Base-by-base conservation (phyloP, 2,888 invertebrate genomes). In the Stenichneumon culpator region DNA sequence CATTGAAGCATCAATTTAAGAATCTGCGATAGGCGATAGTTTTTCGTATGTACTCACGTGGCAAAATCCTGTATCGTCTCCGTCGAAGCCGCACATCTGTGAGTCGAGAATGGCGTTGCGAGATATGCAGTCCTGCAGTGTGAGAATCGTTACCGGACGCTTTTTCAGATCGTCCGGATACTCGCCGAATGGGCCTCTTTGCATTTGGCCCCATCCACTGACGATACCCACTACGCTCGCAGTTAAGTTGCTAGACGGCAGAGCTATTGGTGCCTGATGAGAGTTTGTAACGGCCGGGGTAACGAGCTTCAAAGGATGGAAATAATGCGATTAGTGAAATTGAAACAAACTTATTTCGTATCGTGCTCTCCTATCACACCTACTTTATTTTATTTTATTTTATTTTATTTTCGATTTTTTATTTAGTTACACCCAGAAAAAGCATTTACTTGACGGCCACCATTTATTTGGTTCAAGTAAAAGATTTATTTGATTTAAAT, bases 181-280 rank as follows among this genome's bases (percentile, higher is more conserved):
- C 9, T 22, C 14, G 28, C 65, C 81, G 47, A 68, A 22, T 9
- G n/a, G 32, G 11, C 72, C 60, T 14, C 36, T 44, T 19, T 73
- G 36, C 52, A 82, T 52, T 28, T 67, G 75, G 36, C 89, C 87
- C 87, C 89, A 89, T 22, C 89, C 88, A 50, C 85, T 82, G 2
- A 87, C 68, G n/a, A 82, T 25, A 47, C 79, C 87, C 36, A 67
- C 78, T 14, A 84, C 84, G 47, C 75, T 83, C 11, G 68, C 68
- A 0, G 84, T 86, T 22, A 83, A 36, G 39, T 86, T 74, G 25
- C 65, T 77, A 32, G 83, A 72, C 6, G 87, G 86, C 60, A 89
- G 36, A 14, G 87, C 68, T 14, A 88, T 83, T 7, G 87, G 83
- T 9, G 79, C 80, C 82, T 87, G 87, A 16, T 63, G 28, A 16